These are phyloP conservation scores for Cremastobaeus sp. DNA, from an alignment of 2,888 invertebrate species.

Conservation along the genomic window DNA sequence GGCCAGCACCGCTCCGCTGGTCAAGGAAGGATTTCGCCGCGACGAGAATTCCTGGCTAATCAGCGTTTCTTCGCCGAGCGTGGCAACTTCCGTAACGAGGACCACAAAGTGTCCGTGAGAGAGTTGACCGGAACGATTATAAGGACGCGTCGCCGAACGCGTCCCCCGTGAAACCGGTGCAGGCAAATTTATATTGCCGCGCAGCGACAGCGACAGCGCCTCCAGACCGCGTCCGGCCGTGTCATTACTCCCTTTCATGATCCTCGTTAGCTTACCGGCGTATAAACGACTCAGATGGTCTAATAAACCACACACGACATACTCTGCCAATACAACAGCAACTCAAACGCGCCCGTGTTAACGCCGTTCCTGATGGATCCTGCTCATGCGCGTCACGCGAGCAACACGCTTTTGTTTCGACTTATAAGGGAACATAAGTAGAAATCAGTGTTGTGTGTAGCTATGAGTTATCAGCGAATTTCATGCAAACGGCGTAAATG, in stretches of 20 bases:
- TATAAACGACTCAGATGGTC: conserved; percentile 64
- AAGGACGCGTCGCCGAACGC: conserved; percentile 63
- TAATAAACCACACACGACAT: conserved; percentile 61
- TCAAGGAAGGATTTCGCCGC: conserved; percentile 62
- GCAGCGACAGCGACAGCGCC: conserved; percentile 65
- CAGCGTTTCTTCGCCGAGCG: conserved; percentile 60
- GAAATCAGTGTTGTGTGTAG: conserved; percentile 29
- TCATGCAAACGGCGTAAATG: conserved; percentile 44
- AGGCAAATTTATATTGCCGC: conserved; percentile 72
- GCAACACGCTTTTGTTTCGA: conserved; percentile 18
- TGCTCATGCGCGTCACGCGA: conserved; percentile 19
- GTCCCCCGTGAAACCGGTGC: conserved; percentile 68
- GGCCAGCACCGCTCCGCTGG: conserved; percentile 60
- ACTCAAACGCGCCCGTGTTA: conserved; percentile 4
- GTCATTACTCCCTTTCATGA: conserved; percentile 75
- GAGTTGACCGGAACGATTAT: conserved; percentile 66
- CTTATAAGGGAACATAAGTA: conserved; percentile 33
- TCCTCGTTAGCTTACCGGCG: conserved; percentile 70
- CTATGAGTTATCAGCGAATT: conserved; percentile 42
- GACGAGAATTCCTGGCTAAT: conserved; percentile 61
- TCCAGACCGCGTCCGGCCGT: conserved; percentile 73
- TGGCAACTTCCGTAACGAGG: conserved; percentile 63
- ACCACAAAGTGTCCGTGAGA: conserved; percentile 63
- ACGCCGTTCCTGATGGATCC: conserved; percentile 10
- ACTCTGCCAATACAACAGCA: conserved; percentile 24